Base-by-base conservation (phyloP, 2,113 vertebrate genomes). In the Sialia sialis region DNA sequence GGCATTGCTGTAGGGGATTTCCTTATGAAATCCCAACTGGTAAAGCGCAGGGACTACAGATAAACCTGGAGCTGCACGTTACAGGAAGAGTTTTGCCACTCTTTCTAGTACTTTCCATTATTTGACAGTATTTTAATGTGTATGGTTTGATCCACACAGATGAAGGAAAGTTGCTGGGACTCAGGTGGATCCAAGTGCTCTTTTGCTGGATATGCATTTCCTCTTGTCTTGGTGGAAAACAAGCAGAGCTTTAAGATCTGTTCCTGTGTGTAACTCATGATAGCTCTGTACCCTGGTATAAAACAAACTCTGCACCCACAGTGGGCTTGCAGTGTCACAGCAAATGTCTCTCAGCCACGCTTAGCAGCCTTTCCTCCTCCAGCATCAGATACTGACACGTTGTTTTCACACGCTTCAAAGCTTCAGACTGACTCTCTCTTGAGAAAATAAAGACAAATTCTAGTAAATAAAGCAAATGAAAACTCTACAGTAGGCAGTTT, bases 1-100 rank as follows among this genome's bases (percentile, higher is more conserved):
- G 74, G 11, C 56, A 34, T 39, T 34, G 18, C 9, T 70, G 60
- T 26, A 34, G 74, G 44, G 30, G 41, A 26, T 39, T 87, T 75
- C n/a, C 29, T n/a, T 27, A 22, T 17, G 20, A 85, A 46, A 41
- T 59, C 27, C 85, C 54, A 27, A 6, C 46, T 49, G 18, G 18
- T 23, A 46, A 36, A 70, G 46, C 48, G 13, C 16, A 0, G 0
- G 27, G n/a, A 21, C 41, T 77, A 7, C 20, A 6, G 18, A 6
- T 0, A 41, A 74, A 12, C 34, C 6, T n/a, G 32, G 32, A 48
- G 20, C 4, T 55, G 43, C 52, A 4, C 1, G 0, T n/a, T 36
- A 9, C 20, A 59, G 49, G 26, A 26, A 34, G 48, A 29, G 46
- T 41, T 62, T n/a, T 84, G 21, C 62, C 54, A 3, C 10, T 30